phyloP scores from a whole-genome alignment of 2,888 invertebrate species.

The Rugalucina vietnamica region DNA sequence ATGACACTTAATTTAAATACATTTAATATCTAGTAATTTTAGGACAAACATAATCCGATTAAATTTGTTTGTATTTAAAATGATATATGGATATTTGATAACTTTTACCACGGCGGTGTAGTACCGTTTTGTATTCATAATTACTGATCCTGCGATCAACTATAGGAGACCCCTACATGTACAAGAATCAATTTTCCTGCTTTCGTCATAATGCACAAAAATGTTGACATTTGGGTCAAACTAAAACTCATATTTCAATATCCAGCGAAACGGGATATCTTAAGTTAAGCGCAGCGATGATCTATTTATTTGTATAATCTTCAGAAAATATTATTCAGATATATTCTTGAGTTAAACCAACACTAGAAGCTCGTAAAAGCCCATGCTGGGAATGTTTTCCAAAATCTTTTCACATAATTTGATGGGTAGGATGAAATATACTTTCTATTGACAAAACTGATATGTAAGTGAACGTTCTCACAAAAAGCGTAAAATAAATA shows the following conservation, averaged over 20 bases:
- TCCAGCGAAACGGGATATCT: neutral
- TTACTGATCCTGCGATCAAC: neutral
- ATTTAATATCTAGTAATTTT: neutral
- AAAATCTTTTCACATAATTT: constrained; percentile 1
- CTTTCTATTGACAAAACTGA: constrained; percentile 20
- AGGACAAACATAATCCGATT: neutral
- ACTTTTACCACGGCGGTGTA: neutral
- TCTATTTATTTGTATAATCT: constrained; percentile 23
- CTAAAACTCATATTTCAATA: constrained; percentile 10
- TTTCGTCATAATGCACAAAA: constrained; percentile 3
- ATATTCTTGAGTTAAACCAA: constrained; percentile 1
- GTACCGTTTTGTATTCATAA: constrained; percentile 1
- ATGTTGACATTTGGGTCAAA: constrained; percentile 20
- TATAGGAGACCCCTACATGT: neutral
- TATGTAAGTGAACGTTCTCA: constrained; percentile 7
- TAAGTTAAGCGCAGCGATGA: neutral
- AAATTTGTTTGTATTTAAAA: constrained; percentile 12
- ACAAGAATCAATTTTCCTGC: constrained; percentile 1
- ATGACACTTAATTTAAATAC: too few species aligned
- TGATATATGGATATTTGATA: constrained; percentile 6
- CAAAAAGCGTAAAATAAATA: constrained; percentile 23
- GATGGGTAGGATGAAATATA: constrained; percentile 15
- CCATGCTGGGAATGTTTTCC: neutral
- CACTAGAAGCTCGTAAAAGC: neutral
- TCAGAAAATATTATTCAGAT: neutral